phyloP scores from a whole-genome alignment of 2,113 vertebrate genomes.

The Aphelocoma coerulescens region DNA sequence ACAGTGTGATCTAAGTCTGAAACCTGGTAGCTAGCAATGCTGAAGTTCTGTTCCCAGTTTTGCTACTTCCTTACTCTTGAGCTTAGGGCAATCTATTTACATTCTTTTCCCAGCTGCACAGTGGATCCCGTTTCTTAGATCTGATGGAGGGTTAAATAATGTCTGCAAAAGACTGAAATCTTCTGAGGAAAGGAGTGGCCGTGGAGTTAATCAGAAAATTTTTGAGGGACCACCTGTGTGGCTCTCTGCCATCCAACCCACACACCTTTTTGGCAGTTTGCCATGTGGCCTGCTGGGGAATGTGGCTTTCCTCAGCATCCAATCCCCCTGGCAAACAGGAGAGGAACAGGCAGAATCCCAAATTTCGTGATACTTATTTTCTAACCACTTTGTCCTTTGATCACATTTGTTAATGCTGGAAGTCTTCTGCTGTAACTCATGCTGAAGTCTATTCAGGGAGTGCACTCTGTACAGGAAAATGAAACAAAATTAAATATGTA shows the following conservation, averaged over 20 bases:
- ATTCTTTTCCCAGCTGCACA: slow-evolving; percentile 25
- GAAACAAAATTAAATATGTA: not conserved
- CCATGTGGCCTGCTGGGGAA: slow-evolving; percentile 15
- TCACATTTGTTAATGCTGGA: not conserved
- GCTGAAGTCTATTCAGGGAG: not conserved
- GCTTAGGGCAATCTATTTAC: slow-evolving; percentile 11
- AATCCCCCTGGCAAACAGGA: slow-evolving; percentile 29
- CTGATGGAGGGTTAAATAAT: slow-evolving; percentile 4
- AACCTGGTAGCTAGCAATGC: not conserved
- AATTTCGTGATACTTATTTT: not conserved
- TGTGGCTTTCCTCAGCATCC: not conserved
- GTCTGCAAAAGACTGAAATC: slow-evolving; percentile 9
- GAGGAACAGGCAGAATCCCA: not conserved
- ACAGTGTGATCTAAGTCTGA: not conserved
- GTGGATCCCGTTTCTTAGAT: not conserved
- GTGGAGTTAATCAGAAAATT: slow-evolving; percentile 25
- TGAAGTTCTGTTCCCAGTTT: not conserved
- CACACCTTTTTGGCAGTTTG: slow-evolving; percentile 8
- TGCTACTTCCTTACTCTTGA: not conserved
- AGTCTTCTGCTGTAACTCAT: not conserved
- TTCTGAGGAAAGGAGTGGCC: slow-evolving; percentile 47
- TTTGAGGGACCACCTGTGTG: slow-evolving; percentile 61
- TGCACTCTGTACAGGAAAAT: not conserved
- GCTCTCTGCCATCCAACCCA: slow-evolving; percentile 46
- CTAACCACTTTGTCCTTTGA: slow-evolving; percentile 2